Evolutionary conservation across 2,888 invertebrate genomes (phyloP), one percentile per base, ranked within the genome.

Genomic region (Tenthredo notha): DNA sequence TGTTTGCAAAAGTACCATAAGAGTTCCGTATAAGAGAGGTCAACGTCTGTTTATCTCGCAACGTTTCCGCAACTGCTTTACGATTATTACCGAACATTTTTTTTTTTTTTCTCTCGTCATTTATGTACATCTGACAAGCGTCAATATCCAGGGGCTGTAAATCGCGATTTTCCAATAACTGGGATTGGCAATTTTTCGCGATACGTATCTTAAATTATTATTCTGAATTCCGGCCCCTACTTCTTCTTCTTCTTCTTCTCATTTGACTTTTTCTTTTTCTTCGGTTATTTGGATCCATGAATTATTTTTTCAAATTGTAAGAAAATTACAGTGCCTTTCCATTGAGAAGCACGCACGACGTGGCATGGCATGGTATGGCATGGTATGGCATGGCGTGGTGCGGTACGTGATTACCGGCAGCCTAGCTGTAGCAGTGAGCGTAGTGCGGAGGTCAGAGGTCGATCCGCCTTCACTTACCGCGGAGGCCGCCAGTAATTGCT

Each of bases 401-500:
- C 90, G 91, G 89, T 91, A 91, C 92, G 90, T 92, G 93, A 93
- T 93, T 92, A 93, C 92, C 89, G 90, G 90, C 90, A 91, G 90
- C 90, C 87, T 88, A 37, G 37, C 92, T 88, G 89, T 90, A 88
- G 91, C 91, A 90, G 90, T 89, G 89, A 89, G 90, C 90, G 90
- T 86, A 88, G 90, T 88, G 89, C 88, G 87, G 84, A 88, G 93
- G 93, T 92, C 92, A 90, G 85, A 90, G 93, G 92, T 92, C 91
- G 92, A 88, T 89, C 92, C 92, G 92, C 92, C 91, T 92, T 89
- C 89, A 90, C 91, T 92, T 92, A 92, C 92, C 91, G 91, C 90
- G 88, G 88, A 89, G 88, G 89, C 86, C 87, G 84, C 90, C 88
- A 90, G 92, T 92, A 93, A 93, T 92, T 93, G 93, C 90, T 89